Base-by-base conservation (phyloP, 2,113 vertebrate genomes). In the Himantopus leucocephalus region DNA sequence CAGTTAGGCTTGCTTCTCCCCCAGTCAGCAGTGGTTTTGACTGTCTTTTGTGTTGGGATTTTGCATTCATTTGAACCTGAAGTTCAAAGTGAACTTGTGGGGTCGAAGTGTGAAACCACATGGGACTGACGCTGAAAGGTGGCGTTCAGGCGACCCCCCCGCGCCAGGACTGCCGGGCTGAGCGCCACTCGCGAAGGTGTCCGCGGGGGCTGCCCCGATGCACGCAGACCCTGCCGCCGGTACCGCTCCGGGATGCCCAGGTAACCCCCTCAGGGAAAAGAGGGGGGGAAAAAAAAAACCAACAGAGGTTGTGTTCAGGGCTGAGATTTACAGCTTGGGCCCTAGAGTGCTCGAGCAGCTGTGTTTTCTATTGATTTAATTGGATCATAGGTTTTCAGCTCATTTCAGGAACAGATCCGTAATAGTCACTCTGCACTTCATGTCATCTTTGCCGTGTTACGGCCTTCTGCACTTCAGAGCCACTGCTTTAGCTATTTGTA, bases 101-200 rank as follows among this genome's bases (percentile, higher is more conserved):
- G 97, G 97, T 97, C 96, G 66, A 97, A 59, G 95, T 96, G 96
- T 90, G 94, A 97, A 97, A 96, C 97, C 96, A 56, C 95, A 94
- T 21, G 94, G 71, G 93, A 37, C 20, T 32, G 81, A 96, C 96
- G 91, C 5, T 37, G 91, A 88, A 91, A 95, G 89, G 81, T 76
- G 71, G 21, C 0, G 3, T 92, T 89, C 23, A 5, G 32, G 29
- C 14, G 77, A 92, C 18, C 87, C 96, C 96, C 93, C 76, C 35
- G 26, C 88, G 59, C 20, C 94, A 41, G 0, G 2, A 2, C 32
- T 58, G 91, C 41, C 39, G 10, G 48, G 74, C 92, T 85, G 88
- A 88, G 80, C 72, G 0, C 10, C 0, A 29, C 58, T 43, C 5
- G 2, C 7, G 3, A 12, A 6, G 8, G 32, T 2, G 1, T 2